Percentiles rank a stretch among this genome's conserved stretches.
These are phyloP conservation scores for Poecilia gillii DNA, from an alignment of 2,797 vertebrate genomes.

Conservation along the genomic window DNA sequence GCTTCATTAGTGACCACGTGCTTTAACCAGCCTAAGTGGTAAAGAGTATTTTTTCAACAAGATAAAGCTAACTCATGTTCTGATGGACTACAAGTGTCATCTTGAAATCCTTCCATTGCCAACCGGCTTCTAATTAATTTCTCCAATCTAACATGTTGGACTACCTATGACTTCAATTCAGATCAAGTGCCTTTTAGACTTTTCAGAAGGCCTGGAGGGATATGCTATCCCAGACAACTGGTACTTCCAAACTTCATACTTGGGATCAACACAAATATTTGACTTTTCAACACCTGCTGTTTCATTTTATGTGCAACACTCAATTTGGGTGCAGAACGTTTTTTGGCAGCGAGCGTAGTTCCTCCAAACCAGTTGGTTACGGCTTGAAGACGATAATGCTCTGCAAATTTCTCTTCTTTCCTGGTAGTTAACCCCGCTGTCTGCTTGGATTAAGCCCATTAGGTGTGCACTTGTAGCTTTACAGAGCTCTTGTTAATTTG, in stretches of 20 bases:
- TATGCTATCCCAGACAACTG: neutral
- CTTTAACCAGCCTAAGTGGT: neutral
- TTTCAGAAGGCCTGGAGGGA: neutral
- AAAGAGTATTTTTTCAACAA: neutral
- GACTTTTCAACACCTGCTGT: neutral
- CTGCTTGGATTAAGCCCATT: conserved; percentile 62
- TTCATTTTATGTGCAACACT: conserved; percentile 1
- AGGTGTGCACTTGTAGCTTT: conserved; percentile 57
- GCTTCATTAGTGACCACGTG: neutral
- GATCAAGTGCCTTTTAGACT: neutral
- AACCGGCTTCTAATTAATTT: neutral
- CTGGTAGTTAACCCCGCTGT: conserved; percentile 51
- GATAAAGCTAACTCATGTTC: neutral
- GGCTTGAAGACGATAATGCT: conserved; percentile 70
- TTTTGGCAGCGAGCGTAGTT: neutral
- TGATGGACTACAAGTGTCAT: neutral
- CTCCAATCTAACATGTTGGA: neutral
- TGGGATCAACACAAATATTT: neutral
- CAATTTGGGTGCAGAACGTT: neutral
- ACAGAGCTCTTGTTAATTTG: conserved; percentile 54
- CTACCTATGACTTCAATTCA: neutral
- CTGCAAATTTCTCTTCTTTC: conserved; percentile 66
- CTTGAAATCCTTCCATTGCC: neutral
- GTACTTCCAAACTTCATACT: neutral
- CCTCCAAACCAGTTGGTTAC: conserved; percentile 69